These are phyloP conservation scores for Hylaeus anthracinus DNA, from an alignment of 1,140 invertebrate species.

Conservation along the genomic window DNA sequence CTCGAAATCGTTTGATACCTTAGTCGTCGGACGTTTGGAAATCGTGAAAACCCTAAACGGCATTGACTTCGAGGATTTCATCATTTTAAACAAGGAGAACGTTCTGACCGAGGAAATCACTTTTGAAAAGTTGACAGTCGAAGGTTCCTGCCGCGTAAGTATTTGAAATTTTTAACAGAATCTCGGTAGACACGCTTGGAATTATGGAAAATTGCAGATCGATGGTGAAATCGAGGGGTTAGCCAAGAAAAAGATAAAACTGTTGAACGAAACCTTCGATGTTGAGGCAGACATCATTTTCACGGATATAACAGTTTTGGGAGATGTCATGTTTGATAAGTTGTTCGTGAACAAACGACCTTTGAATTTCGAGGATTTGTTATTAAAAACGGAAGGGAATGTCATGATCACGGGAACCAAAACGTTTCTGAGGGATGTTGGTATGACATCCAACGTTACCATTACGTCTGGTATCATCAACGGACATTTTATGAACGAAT, in stretches of 20 bases:
- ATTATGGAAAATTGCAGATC: conserved; percentile 53
- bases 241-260: not conserved
- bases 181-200: not conserved
- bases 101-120: conserved; percentile 59
- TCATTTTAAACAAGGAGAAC: conserved; percentile 57
- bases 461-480: conserved; percentile 65
- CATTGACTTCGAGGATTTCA: conserved; percentile 63
- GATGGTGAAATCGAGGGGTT: conserved; percentile 65
- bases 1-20: conserved; percentile 59
- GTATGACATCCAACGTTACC: conserved; percentile 34
- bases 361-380: conserved; percentile 63
- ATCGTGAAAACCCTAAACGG: conserved; percentile 62
- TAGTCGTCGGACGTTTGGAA: conserved; percentile 43
- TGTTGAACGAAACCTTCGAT: conserved; percentile 56
- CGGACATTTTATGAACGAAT: conserved; percentile 62
- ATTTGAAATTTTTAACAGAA: not conserved
- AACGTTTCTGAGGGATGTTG: conserved; percentile 58
- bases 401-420: conserved; percentile 66
- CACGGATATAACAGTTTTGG: conserved; percentile 58
- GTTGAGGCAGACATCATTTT: conserved; percentile 57
- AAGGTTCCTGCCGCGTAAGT: conserved; percentile 57
- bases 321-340: conserved; percentile 62
- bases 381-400: conserved; percentile 61
- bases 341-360: conserved; percentile 44
- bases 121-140: conserved; percentile 68